These are phyloP conservation scores for Leucania comma DNA, from an alignment of 2,888 invertebrate species.

Conservation along the genomic window DNA sequence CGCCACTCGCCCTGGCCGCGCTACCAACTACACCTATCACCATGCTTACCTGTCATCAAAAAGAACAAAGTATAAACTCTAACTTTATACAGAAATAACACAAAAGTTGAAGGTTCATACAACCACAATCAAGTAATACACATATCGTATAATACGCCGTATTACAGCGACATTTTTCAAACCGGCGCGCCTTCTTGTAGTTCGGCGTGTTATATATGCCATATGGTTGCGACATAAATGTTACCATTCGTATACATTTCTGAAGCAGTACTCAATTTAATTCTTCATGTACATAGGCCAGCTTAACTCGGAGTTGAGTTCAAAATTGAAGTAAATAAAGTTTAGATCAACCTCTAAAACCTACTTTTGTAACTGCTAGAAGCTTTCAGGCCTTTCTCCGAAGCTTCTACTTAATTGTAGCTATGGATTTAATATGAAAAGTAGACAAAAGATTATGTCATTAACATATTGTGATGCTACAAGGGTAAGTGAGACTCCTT, in stretches of 20 bases:
- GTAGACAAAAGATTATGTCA: not conserved
- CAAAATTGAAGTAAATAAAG: not conserved
- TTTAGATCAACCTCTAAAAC: not conserved
- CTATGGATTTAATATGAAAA: not conserved
- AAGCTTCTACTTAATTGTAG: not conserved
- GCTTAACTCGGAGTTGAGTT: too few species aligned
- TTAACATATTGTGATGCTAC: too few species aligned
- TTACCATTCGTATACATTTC: not conserved
- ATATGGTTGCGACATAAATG: too few species aligned
- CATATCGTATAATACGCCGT: too few species aligned
- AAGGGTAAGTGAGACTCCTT: too few species aligned
- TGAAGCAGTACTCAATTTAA: not conserved
- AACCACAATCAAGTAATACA: not conserved
- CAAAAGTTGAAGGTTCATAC: not conserved
- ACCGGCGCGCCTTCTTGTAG: not conserved
- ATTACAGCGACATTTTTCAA: too few species aligned
- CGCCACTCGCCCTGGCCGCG: conserved; percentile 75
- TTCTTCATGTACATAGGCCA: too few species aligned
- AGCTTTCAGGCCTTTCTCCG: not conserved
- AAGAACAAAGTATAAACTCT: not conserved
- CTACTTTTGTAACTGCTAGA: not conserved
- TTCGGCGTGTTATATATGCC: too few species aligned
- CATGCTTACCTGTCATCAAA: conserved; percentile 83
- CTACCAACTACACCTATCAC: conserved; percentile 85
- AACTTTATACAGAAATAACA: not conserved